Conservation (phyloP, 2,797 vertebrate genomes). For the Enteromius viviparus region DNA sequence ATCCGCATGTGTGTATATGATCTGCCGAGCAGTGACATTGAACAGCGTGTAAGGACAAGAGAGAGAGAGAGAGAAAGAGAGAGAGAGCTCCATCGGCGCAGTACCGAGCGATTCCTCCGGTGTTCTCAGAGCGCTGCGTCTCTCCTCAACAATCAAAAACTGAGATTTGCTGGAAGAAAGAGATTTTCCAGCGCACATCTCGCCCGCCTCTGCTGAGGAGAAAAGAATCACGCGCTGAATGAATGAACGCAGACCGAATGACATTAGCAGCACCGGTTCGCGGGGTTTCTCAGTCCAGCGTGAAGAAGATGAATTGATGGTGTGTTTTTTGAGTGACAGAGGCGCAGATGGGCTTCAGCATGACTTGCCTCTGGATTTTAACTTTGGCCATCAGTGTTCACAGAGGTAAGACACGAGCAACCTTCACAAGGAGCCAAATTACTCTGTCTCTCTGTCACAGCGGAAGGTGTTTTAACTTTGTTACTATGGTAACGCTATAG, state of each 20-base stretch:
- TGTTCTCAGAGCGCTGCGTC: constrained; percentile 59
- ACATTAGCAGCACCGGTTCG: constrained; percentile 26
- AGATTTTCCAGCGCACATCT: constrained; percentile 42
- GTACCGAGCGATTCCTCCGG: constrained; percentile 59
- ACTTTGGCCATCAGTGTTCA: constrained; percentile 78
- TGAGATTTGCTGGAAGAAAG: constrained; percentile 63
- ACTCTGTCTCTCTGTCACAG: not conserved
- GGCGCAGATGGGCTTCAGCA: constrained; percentile 72
- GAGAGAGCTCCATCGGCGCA: constrained; percentile 42
- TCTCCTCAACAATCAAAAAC: constrained; percentile 59
- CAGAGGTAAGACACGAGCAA: constrained; percentile 71
- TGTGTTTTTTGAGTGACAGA: constrained; percentile 65
- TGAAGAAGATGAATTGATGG: constrained; percentile 67
- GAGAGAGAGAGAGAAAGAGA: constrained; percentile 9
- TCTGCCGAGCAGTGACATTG: constrained; percentile 51
- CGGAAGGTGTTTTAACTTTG: constrained; percentile 22
- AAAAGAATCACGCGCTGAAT: constrained; percentile 44
- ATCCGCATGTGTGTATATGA: not conserved
- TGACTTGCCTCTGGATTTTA: constrained; percentile 78
- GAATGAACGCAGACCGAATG: constrained; percentile 47
- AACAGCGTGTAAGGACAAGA: constrained; percentile 51
- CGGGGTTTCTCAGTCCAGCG: constrained; percentile 19
- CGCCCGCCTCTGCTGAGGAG: constrained; percentile 23
- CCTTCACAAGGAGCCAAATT: not conserved
- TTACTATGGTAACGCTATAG: constrained; percentile 22